These are phyloP conservation scores for Pseudococcus longispinus DNA, from an alignment of 2,888 invertebrate genomes.

Conservation along the genomic window DNA sequence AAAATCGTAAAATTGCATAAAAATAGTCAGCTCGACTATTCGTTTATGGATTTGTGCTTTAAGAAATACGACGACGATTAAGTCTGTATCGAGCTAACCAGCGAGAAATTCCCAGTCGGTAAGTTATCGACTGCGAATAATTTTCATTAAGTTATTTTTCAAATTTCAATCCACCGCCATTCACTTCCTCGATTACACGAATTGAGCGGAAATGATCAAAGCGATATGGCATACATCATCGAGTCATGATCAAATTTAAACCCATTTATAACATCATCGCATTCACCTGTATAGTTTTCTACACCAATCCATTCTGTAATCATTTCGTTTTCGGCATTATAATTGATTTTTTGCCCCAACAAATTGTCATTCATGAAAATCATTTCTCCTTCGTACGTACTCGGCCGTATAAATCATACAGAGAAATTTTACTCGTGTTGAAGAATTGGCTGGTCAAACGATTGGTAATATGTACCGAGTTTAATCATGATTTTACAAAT, in stretches of 20 bases:
- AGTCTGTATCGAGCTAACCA: background rate
- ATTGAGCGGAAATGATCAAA: background rate
- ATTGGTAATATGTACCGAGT: background rate
- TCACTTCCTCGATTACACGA: background rate
- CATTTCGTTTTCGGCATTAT: background rate
- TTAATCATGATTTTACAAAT: background rate
- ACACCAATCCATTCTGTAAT: background rate
- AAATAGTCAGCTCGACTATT: background rate
- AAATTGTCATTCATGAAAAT: background rate
- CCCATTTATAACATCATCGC: background rate
- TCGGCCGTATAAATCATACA: background rate
- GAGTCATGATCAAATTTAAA: background rate
- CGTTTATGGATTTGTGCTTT: background rate
- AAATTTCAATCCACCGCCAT: background rate
- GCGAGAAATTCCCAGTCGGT: background rate
- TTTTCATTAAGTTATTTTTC: background rate
- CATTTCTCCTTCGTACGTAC: background rate
- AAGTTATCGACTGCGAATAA: background rate
- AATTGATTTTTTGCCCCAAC: background rate
- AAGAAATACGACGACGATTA: background rate
- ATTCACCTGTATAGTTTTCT: background rate
- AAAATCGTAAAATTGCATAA: conserved; percentile 6
- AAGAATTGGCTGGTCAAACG: background rate
- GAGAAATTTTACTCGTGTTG: background rate
- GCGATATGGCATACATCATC: background rate